Base-by-base conservation (phyloP, 2,888 invertebrate species). In the Archaeoteleia sp. region DNA sequence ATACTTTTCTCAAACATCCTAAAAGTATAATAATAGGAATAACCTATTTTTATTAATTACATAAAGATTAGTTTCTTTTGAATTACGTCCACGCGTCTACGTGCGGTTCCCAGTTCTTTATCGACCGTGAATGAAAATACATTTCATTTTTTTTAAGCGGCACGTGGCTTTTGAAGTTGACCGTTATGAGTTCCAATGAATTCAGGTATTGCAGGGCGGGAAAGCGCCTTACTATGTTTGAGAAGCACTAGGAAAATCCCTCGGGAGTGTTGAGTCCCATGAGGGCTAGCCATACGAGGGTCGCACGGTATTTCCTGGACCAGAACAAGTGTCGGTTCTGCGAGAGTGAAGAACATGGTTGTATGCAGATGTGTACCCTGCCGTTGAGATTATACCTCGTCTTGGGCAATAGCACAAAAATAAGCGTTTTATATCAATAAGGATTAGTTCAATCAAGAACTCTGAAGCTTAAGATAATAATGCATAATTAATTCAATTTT, bases 321-420 rank as follows among this genome's bases (percentile, higher is more conserved):
- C 34, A 20, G 43, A 7, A 54, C 34, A 14, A 61, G 65, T 32
- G 55, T 20, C 53, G 45, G 51, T 12, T 30, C 30, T 29, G 37
- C 57, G 51, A 71, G 77, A 80, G 78, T 75, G 81, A 76, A 76
- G 80, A 80, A 77, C 74, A 76, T 60, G 73, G 79, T 79, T 79
- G 73, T 77, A 81, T 78, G 79, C 75, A 80, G 80, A 80, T 81
- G 72, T 72, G 62, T 14, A 25, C 20, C 32, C 40, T 53, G 40
- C 32, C 25, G 10, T 20, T 9, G 25, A 14, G 13, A 32, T 25
- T 2, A 27, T 37, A 37, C 29, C 35, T 43, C 34, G 29, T 40
- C 39, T 40, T 40, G 9, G 39, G n/a, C n/a, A n/a, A 9, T 10
- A 5, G 23, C 39, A 9, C 17, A 40, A 40, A 40, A 40, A 20